Base-by-base conservation (phyloP, 1,140 invertebrate genomes). In the Stegodyphus dumicola region DNA sequence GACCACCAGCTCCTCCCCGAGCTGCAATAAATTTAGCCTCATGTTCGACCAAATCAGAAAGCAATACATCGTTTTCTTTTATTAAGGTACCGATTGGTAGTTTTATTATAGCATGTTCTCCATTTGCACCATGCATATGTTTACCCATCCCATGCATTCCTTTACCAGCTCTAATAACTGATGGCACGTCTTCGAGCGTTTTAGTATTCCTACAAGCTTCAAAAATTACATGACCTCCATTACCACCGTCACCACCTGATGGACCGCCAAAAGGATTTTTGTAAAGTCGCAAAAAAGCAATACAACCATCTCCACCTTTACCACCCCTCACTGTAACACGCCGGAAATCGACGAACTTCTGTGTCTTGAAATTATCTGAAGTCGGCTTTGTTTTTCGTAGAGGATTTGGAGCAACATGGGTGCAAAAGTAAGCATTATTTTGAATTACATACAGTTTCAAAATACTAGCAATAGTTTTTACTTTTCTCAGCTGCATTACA, bases 211-310 rank as follows among this genome's bases (percentile, higher is more conserved):
- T 90, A 10, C 92, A 92, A 17, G 95, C 93, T 93, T 93, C 73
- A 85, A 91, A 96, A 73, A 99, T 93, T 4, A 99, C 95, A 92
- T 99, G 98, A 0, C 96, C 98, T n/a, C 98, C 98, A 90, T 97
- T 93, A 1, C 98, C 98, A 11, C 98, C 98, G 91, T 99, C 96
- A 0, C 98, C 98, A 6, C 98, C 98, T 91, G 98, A 96, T 0
- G 98, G 98, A 7, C 98, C 98, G 0, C 95, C 98, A 85, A 92
- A 92, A 87, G 97, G 96, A 89, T 97, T 97, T 17, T 91, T 91
- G 91, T 93, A 96, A 10, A 95, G 89, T 77, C 92, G 93, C 5
- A 96, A 89, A 90, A 99, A 98, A 0, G 95, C 96, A 83, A 98
- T 94, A 86, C 93, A 93, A 0, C 98, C 98, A 92, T 99, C 93